A percentile compares a stretch with the other conserved stretches of the same genome.
These are phyloP conservation scores for Crotalus horridus DNA, from an alignment of 2,113 vertebrate species.

Conservation along the genomic window DNA sequence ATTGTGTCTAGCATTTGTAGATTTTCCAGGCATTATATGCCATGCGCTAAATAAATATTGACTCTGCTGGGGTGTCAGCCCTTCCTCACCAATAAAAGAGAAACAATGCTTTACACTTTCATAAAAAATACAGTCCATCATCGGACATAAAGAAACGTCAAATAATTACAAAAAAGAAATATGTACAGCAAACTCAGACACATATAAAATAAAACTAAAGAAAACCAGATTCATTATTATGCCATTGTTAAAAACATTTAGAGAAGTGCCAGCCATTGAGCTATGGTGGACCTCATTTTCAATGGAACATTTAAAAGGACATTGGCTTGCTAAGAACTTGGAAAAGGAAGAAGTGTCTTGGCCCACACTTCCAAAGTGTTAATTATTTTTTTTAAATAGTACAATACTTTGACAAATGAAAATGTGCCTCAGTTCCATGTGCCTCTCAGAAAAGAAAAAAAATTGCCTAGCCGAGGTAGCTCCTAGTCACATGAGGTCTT, in stretches of 20 bases:
- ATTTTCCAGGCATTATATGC: neutral
- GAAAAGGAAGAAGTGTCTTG: neutral
- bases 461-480: neutral
- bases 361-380: neutral
- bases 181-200: neutral
- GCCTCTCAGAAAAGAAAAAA: neutral
- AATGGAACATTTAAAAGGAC: neutral
- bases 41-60: neutral
- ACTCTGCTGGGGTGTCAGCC: neutral
- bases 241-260: neutral
- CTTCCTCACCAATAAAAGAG: neutral
- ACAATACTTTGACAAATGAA: neutral
- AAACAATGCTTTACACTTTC: neutral
- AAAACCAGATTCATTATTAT: neutral
- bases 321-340: neutral
- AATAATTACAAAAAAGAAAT: neutral
- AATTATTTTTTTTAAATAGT: neutral
- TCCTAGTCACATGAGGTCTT: neutral
- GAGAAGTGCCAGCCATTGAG: neutral
- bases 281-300: neutral
- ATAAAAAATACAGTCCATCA: neutral
- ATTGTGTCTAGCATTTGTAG: neutral
- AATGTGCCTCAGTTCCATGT: neutral
- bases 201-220: neutral
- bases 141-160: neutral